Base-by-base conservation (phyloP, 2,797 vertebrate genomes). In the Sebastiscus albofasciatus region DNA sequence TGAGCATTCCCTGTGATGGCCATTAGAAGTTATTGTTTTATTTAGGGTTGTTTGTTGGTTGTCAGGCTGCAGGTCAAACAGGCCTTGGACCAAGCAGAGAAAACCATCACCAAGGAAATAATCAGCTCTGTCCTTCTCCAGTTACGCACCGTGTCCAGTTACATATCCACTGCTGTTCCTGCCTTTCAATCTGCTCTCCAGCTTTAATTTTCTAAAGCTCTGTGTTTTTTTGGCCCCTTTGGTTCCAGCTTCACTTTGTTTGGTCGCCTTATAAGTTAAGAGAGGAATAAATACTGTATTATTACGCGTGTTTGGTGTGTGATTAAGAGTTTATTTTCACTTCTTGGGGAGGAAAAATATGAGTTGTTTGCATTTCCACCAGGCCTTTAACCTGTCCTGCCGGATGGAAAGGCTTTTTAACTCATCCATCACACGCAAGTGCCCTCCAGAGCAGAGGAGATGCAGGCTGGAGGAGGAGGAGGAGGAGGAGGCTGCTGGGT, bases 341-440 rank as follows among this genome's bases (percentile, higher is more conserved):
- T 91, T 82, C 76, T 83, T 64, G 20, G 46, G 70, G 83, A 29
- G 79, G 34, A 77, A 86, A 89, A 91, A 81, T 89, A 91, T 77
- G 77, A 89, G 85, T 94, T 95, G 91, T 94, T 94, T 93, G 92
- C 91, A 33, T 84, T 92, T 82, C 79, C 72, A 80, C 82, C 92
- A 42, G 92, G 84, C 93, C 92, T 94, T 92, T 94, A 90, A 91
- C 93, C 92, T 82, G 85, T 86, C 81, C 89, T 80, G 90, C 82
- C 89, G 90, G 92, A 93, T 94, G 90, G 88, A 92, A 92, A 94
- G 87, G 89, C 90, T 94, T 92, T 91, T 89, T 83, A 90, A 91
- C 66, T 88, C 93, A 94, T 94, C 93, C 86, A 90, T 95, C 94
- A 94, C 93, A 89, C 85, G 88, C 90, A 90, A 92, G 89, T 90